A percentile compares a stretch with the other conserved stretches of the same genome.
Evolutionary conservation across 2,888 invertebrate genomes (phyloP).

Genomic region (Drosophila birchii): DNA sequence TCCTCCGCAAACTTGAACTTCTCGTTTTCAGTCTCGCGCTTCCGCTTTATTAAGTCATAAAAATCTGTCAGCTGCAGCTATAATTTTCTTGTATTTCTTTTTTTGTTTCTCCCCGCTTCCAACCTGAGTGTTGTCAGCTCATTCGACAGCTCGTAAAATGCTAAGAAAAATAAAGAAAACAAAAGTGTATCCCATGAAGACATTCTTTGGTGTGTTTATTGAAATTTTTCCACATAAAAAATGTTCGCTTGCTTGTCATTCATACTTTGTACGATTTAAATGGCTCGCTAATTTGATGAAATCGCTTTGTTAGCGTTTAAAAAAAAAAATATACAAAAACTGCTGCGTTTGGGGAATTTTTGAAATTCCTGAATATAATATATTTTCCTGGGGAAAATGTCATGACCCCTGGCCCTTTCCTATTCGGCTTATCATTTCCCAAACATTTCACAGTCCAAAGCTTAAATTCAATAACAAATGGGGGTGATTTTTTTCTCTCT

Average conservation of each 20-base stretch:
- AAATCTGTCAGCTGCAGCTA: conserved; percentile 57
- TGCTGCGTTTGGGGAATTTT: conserved; percentile 4
- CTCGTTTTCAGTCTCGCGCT: conserved; percentile 16
- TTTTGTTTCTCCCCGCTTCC: background rate
- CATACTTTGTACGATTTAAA: conserved; percentile 52
- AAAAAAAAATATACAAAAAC: no score
- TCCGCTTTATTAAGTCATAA: conserved; percentile 56
- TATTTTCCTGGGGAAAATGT: conserved; percentile 9
- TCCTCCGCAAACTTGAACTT: conserved; percentile 38
- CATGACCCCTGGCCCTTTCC: conserved; percentile 1
- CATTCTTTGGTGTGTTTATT: conserved; percentile 25
- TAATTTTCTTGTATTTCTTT: conserved; percentile 22
- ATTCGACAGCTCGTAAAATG: conserved; percentile 62
- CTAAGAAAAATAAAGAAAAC: conserved; percentile 40
- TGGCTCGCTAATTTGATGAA: conserved; percentile 44
- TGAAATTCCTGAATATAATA: conserved; percentile 7
- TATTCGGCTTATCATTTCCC: conserved; percentile 29
- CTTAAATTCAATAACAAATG: conserved; percentile 60
- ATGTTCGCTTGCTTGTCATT: conserved; percentile 52
- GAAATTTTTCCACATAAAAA: conserved; percentile 50
- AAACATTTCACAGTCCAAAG: conserved; percentile 35
- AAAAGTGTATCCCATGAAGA: conserved; percentile 9
- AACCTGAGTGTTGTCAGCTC: conserved; percentile 48
- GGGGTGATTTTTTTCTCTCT: conserved; percentile 13
- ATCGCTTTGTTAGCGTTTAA: conserved; percentile 19